phyloP scores from a whole-genome alignment of 2,113 vertebrate genomes.

The Elephantulus edwardii region DNA sequence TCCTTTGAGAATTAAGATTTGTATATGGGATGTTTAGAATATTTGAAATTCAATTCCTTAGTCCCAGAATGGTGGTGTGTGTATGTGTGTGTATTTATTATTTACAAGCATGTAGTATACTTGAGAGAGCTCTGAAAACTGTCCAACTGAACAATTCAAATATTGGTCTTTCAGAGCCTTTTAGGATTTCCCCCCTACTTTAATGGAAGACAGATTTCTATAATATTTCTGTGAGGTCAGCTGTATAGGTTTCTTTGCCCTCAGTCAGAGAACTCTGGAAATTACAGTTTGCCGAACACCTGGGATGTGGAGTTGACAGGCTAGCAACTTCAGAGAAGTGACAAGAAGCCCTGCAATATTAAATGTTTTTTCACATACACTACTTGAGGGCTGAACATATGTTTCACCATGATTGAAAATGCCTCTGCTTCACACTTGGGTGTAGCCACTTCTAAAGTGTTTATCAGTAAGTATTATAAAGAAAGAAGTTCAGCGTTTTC shows the following conservation, averaged over 20 bases:
- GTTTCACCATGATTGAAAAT: conserved; percentile 34
- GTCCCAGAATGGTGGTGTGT: background rate
- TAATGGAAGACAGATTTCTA: conserved; percentile 13
- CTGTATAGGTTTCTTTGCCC: background rate
- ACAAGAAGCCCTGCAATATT: conserved; percentile 45
- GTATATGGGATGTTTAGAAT: background rate
- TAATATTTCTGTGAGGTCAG: conserved; percentile 35
- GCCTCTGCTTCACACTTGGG: background rate
- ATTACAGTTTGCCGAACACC: conserved; percentile 49
- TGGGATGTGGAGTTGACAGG: conserved; percentile 32
- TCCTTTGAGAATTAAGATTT: background rate
- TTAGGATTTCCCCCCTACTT: background rate
- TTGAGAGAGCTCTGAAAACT: background rate
- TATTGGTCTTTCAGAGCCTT: background rate
- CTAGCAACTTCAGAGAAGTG: conserved; percentile 41
- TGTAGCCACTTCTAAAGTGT: background rate
- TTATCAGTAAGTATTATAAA: background rate
- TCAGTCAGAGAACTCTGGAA: conserved; percentile 33
- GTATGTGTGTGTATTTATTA: background rate
- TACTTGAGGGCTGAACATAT: conserved; percentile 36
- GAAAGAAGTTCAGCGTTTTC: background rate
- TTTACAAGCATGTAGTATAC: background rate
- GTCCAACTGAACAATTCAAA: background rate
- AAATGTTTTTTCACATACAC: conserved; percentile 22
- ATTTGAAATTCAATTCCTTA: background rate